Evolutionary conservation across 2,797 vertebrate genomes (phyloP), one percentile per base, ranked within the genome.

Genomic region (Okamejei kenojei): DNA sequence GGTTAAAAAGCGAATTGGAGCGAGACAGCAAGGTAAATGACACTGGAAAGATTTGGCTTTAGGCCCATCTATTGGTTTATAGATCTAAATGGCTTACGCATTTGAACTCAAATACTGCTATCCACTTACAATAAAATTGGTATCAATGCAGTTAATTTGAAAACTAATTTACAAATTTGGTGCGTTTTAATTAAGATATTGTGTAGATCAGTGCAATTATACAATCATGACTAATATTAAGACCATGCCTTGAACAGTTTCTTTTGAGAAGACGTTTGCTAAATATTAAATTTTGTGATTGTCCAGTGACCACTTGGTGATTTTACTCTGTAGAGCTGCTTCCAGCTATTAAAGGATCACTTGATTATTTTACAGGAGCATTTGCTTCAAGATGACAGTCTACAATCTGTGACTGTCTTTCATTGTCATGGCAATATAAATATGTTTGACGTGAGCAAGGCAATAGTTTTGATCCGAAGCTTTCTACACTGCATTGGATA

Each of bases 1-100:
- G 99, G 99, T 95, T 99, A 95, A 99, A 99, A 96, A 99, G 98
- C 95, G 99, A 99, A 95, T 96, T 99, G 97, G 99, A 99, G 95
- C 96, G 98, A 96, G 98, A 99, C 97, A 99, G 98, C 96, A 99
- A 99, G 98, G 99, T 99, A 95, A 96, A 93, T 88, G 71, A 29
- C 35, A 15, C 26, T 32, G 58, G 32, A 38, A 90, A 90, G 63
- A 54, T 61, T 88, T 54, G 54, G 9, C 10, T 7, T 10, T 10
- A 68, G 35, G 7, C 45, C 45, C 45, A 17, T 88, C 4, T 71
- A 71, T 90, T 90, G 65, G 10, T 32, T 35, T 71, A 13, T 45
- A 11, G 7, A 90, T 71, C 65, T 23, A 1, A 29, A 2, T 65
- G 11, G 0, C 29, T 54, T 21, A n/a, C 15, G n/a, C 26, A 63